These are phyloP conservation scores for Melolontha melolontha DNA, from an alignment of 2,888 invertebrate genomes.

Conservation along the genomic window DNA sequence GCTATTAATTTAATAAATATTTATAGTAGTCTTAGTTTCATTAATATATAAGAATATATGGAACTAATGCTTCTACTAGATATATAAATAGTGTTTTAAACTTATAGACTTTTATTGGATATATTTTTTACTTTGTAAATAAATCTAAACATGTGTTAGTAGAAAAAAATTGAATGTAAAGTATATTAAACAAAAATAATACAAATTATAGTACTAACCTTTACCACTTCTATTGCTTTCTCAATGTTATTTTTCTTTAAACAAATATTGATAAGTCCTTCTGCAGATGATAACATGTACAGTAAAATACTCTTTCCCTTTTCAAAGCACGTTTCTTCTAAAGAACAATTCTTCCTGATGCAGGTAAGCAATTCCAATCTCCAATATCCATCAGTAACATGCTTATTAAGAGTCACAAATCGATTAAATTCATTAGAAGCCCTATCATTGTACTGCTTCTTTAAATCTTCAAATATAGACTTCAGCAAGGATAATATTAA, in stretches of 20 bases:
- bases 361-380: constrained; percentile 74
- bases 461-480: constrained; percentile 67
- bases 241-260: constrained; percentile 79
- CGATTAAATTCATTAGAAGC: constrained; percentile 56
- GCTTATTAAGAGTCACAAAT: constrained; percentile 63
- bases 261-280: constrained; percentile 81
- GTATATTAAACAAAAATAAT: no score
- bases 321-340: neutral
- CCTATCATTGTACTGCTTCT: constrained; percentile 61
- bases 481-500: constrained; percentile 71
- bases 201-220: constrained; percentile 72
- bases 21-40: no score
- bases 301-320: constrained; percentile 65
- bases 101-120: no score
- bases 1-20: no score
- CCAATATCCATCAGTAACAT: constrained; percentile 78
- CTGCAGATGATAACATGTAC: constrained; percentile 81
- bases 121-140: no score
- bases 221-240: constrained; percentile 82
- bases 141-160: no score
- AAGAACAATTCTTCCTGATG: constrained; percentile 53
- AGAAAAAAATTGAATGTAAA: no score
- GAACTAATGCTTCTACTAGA: no score
- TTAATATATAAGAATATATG: no score
- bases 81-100: no score